phyloP scores from a whole-genome alignment of 2,797 vertebrate species.

The Etheostoma nigrum region DNA sequence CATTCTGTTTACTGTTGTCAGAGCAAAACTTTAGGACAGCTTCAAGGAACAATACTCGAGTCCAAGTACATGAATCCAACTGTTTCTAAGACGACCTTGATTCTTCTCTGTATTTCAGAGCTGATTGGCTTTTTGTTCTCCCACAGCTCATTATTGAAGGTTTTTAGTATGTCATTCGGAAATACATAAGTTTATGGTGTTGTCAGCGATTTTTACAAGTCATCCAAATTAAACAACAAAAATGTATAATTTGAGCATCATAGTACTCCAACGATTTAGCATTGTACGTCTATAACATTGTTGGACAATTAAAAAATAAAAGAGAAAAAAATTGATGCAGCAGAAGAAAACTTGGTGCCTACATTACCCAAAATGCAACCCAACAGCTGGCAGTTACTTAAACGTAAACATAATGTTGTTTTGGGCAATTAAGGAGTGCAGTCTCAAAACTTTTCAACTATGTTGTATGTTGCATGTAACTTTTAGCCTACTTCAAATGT shows the following conservation, averaged over 20 bases:
- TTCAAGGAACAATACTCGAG: too few species aligned
- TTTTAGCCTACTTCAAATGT: background rate
- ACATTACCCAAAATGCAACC: slow-evolving; percentile 2
- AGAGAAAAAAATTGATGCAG: background rate
- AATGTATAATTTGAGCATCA: background rate
- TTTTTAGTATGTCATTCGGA: slow-evolving; percentile 3
- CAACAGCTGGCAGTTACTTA: background rate
- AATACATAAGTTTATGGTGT: background rate
- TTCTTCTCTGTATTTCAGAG: slow-evolving; percentile 6
- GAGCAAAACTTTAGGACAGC: background rate
- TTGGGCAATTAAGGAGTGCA: background rate
- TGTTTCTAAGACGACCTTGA: background rate
- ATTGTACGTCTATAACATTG: background rate
- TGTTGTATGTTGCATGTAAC: background rate
- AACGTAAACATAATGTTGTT: background rate
- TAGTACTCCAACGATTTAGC: background rate
- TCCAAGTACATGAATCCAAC: background rate
- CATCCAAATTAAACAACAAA: slow-evolving; percentile 2
- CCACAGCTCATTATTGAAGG: background rate
- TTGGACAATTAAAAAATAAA: background rate
- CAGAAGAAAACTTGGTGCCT: background rate
- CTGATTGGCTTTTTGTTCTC: background rate
- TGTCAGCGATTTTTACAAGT: background rate
- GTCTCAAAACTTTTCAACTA: background rate
- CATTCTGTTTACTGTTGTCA: background rate